Evolutionary conservation across 2,113 vertebrate genomes (phyloP).

Genomic region (Puma concolor): DNA sequence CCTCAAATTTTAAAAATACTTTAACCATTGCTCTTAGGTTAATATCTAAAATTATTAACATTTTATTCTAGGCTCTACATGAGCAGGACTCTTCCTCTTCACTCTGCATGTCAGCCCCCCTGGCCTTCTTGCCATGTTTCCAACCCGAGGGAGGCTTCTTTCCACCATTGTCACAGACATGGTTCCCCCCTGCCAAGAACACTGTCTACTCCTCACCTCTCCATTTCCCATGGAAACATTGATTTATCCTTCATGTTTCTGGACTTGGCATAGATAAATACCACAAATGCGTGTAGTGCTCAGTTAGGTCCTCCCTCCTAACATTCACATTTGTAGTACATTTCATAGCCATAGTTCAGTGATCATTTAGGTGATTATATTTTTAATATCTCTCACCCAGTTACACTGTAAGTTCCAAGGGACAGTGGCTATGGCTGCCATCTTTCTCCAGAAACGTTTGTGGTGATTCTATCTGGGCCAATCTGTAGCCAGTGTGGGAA

Average conservation of each 20-base stretch:
- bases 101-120: rapidly evolving
- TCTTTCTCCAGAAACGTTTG: background rate
- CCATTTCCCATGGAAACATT: background rate
- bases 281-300: background rate
- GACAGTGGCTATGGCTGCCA: background rate
- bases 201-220: background rate
- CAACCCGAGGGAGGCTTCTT: background rate
- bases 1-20: background rate
- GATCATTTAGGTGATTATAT: background rate
- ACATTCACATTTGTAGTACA: background rate
- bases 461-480: background rate
- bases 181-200: background rate
- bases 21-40: background rate
- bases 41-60: background rate
- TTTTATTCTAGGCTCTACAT: background rate
- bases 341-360: background rate
- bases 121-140: background rate
- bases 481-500: background rate
- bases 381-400: background rate
- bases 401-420: background rate
- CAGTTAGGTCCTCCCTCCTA: background rate
- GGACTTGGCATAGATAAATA: background rate
- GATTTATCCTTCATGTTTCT: background rate
- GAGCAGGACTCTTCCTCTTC: background rate
- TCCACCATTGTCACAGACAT: background rate